Percentiles rank a stretch among this genome's conserved stretches.
Evolutionary conservation across 2,797 vertebrate species (phyloP).

Genomic region (Myoxocephalus aenaeus): DNA sequence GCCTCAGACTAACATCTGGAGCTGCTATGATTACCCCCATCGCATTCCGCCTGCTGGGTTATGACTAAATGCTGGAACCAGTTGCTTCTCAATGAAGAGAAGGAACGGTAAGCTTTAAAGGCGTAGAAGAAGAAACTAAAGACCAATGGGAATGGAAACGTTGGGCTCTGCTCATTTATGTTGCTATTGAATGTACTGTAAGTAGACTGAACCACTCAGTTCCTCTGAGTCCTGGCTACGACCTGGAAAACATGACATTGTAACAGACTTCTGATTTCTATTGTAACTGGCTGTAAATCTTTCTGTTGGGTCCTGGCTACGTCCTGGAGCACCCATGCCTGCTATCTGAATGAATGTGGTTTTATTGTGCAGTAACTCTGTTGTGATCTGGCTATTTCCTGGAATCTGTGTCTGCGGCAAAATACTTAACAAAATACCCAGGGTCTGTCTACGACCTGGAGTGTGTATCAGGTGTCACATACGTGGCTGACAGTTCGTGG

Average conservation of each 20-base stretch:
- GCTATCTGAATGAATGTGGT: background rate
- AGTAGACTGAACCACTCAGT: slow-evolving; percentile 46
- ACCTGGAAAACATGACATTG: slow-evolving; percentile 38
- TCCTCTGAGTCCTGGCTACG: slow-evolving; percentile 36
- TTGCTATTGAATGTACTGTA: slow-evolving; percentile 72
- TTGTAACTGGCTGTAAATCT: slow-evolving; percentile 28
- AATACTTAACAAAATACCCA: background rate
- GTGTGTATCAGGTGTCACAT: too few species aligned
- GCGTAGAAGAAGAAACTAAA: background rate
- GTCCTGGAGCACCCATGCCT: slow-evolving; percentile 24
- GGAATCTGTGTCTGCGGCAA: slow-evolving; percentile 22
- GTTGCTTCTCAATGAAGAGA: background rate
- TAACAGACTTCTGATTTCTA: slow-evolving; percentile 9
- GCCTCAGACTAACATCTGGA: slow-evolving; percentile 31
- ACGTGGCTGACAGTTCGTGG: background rate
- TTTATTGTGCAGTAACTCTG: slow-evolving; percentile 33
- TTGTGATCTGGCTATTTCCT: slow-evolving; percentile 32
- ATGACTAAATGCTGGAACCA: slow-evolving; percentile 49
- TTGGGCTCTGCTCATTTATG: slow-evolving; percentile 25
- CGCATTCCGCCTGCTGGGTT: slow-evolving; percentile 10
- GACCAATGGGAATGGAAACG: slow-evolving; percentile 12
- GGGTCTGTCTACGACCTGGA: slow-evolving; percentile 23
- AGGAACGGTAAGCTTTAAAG: background rate
- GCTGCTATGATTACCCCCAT: background rate
- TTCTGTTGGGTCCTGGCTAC: slow-evolving; percentile 35